phyloP scores from a whole-genome alignment of 2,888 invertebrate genomes.

The Therioaphis trifolii region DNA sequence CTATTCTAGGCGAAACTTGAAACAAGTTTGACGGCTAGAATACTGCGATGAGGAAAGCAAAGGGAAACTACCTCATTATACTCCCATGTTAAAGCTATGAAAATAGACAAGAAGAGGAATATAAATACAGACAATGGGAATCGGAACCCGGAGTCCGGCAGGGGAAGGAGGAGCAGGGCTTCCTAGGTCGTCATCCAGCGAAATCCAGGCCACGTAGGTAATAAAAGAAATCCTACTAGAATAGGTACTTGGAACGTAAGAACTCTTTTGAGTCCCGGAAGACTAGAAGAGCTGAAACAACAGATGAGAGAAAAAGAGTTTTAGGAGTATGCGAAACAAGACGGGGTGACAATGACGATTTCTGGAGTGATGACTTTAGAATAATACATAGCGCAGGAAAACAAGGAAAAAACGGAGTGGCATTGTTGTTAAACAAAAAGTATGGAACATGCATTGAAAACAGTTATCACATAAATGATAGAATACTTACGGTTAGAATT shows the following conservation, averaged over 20 bases:
- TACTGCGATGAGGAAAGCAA: constrained; percentile 32
- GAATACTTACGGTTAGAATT: constrained; percentile 38
- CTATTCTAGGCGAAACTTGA: neutral
- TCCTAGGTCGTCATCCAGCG: constrained; percentile 19
- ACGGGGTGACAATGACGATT: constrained; percentile 41
- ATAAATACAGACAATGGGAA: constrained; percentile 19
- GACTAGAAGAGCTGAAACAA: constrained; percentile 38
- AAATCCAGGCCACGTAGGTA: constrained; percentile 22
- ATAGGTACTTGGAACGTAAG: constrained; percentile 51
- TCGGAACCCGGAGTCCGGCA: constrained; percentile 33
- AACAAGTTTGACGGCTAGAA: constrained; percentile 4
- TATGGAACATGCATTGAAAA: constrained; percentile 35
- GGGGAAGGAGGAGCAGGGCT: constrained; percentile 17
- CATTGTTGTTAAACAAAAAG: constrained; percentile 21
- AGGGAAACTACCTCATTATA: constrained; percentile 29
- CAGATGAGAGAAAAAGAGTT: constrained; percentile 35
- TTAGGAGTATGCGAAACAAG: constrained; percentile 38
- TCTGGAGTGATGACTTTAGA: constrained; percentile 20
- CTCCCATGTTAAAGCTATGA: neutral
- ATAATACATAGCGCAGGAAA: constrained; percentile 41
- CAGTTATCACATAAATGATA: constrained; percentile 44
- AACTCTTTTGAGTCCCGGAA: constrained; percentile 38
- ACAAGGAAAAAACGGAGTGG: constrained; percentile 37
- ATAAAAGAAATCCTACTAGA: constrained; percentile 22
- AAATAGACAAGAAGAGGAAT: constrained; percentile 18